Evolutionary conservation across 2,888 invertebrate species (phyloP), one percentile per base, ranked within the genome.

Genomic region (Luperina testacea): DNA sequence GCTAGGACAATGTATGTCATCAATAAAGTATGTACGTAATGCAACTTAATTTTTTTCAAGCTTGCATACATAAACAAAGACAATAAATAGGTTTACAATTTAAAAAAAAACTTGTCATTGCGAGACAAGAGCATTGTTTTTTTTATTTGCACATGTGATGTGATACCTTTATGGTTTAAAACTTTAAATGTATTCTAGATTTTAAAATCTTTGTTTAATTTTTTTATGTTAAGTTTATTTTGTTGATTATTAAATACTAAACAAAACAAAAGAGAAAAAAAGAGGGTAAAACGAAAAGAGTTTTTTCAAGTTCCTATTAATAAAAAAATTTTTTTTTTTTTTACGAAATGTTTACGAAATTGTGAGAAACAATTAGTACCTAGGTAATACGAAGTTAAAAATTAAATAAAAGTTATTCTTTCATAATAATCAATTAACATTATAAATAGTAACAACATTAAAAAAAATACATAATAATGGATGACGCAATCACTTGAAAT

Each of bases 401-500:
- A 45, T 8, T 48, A 64, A 32, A 0, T n/a, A 9, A 51, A 59
- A 24, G 3, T 68, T 15, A n/a, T 38, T 45, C 0, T 9, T 24
- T 38, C 8, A 42, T 5, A 8, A 53, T 51, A 63, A 78, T 59
- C 67, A 75, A 53, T 57, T 24, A 61, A 38, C n/a, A 68, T 4
- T 24, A 24, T 3, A 61, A 74, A 73, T 48, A 8, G 27, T 53
- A 61, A 64, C 20, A 63, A 51, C 45, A 71, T 13, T 61, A 65
- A 75, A 67, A 75, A 72, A 48, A 65, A 76, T 9, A 77, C 68
- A 73, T 73, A 77, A 81, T 68, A 81, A 87, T 92, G 91, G 91
- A 86, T 92, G 91, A 91, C 77, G 89, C 90, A 90, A 92, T 80
- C 85, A 45, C 81, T 84, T 78, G 77, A 89, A 86, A 86, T 87